These are phyloP conservation scores for Lytechinus pictus DNA, from an alignment of 35 echinoderm and acorn worm species.

Conservation along the genomic window DNA sequence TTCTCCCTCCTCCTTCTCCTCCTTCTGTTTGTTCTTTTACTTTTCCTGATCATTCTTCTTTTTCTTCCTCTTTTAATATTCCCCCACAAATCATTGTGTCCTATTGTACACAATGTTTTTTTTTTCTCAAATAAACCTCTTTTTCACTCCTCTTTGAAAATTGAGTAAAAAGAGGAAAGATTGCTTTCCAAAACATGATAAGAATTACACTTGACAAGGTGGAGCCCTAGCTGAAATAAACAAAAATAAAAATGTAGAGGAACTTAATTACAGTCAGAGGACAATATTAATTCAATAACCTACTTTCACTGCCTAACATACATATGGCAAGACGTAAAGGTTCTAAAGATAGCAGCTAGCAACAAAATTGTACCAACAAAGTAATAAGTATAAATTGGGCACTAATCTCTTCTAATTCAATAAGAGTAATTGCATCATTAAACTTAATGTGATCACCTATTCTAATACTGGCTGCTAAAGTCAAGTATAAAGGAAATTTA, in stretches of 20 bases:
- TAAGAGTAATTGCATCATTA: background rate
- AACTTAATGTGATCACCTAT: background rate
- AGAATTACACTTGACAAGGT: too few relatives aligned
- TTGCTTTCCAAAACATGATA: too few relatives aligned
- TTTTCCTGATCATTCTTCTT: too few relatives aligned
- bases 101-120: too few relatives aligned
- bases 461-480: background rate
- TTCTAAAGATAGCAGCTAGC: slow-evolving; percentile 1
- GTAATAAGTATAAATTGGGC: background rate
- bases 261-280: background rate
- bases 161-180: too few relatives aligned
- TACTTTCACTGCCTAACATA: background rate
- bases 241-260: background rate
- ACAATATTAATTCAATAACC: background rate
- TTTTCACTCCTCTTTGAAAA: too few relatives aligned
- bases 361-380: background rate
- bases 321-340: background rate
- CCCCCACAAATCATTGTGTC: too few relatives aligned
- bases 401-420: background rate
- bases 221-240: too few relatives aligned
- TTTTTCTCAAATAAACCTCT: too few relatives aligned
- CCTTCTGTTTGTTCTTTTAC: too few relatives aligned
- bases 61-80: too few relatives aligned
- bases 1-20: too few relatives aligned
- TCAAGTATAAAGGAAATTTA: background rate